Base-by-base conservation (phyloP, 2,113 vertebrate species). In the Lipophrys pholis region DNA sequence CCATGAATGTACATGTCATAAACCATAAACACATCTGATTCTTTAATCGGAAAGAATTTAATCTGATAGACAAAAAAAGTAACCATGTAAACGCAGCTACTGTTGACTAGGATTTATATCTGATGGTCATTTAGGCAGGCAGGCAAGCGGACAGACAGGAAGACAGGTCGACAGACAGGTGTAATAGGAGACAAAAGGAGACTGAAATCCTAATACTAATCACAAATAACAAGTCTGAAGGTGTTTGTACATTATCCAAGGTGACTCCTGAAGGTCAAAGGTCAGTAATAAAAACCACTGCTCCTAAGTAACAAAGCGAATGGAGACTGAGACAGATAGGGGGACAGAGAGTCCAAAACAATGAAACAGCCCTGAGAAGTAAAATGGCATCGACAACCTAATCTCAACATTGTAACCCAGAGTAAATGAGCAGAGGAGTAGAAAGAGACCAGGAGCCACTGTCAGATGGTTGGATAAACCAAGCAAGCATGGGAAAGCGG, bases 311-410 rank as follows among this genome's bases (percentile, higher is more conserved):
- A 83, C 72, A 86, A 75, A 84, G 72, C 82, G 62, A 39, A 78
- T 62, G 68, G 53, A 73, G 48, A 79, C 69, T 9, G 35, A 69
- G 73, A 71, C 65, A 69, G 51, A 75, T 49, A 80, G 8, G 40
- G 67, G 53, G 59, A 58, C 60, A 82, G 51, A 69, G 71, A 88
- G 80, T 92, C 87, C 71, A 82, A 89, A 90, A 89, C 88, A 91
- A 87, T 90, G 68, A 91, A 85, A 76, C 35, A 63, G 59, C 63
- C 45, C 50, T n/a, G 65, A 81, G 82, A 87, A 63, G 80, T 80
- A 88, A 92, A 93, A 89, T 87, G 73, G 80, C 89, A 85, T 73
- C 12, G 89, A 93, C 91, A 91, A 86, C 83, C 89, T 87, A 91
- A 93, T 91, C 90, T 91, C 80, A 87, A 83, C 88, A 83, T 79